Percentiles rank a stretch among this genome's conserved stretches.
Evolutionary conservation across 2,888 invertebrate species (phyloP).

Genomic region (Apodemia duryi): DNA sequence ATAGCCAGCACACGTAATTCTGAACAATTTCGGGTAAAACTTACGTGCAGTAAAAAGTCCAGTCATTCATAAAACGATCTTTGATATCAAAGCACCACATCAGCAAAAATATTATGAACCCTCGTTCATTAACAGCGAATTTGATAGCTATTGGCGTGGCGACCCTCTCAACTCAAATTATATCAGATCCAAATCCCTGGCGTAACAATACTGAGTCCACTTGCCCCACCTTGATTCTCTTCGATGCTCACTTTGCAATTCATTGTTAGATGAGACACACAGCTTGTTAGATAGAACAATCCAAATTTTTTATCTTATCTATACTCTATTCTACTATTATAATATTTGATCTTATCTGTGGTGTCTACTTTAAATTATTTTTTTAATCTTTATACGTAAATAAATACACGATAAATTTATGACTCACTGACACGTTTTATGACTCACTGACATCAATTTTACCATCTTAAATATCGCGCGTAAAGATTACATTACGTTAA

Average conservation of each 20-base stretch:
- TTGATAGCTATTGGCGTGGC: constrained; percentile 45
- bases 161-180: constrained; percentile 58
- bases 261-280: constrained; percentile 36
- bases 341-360: no score
- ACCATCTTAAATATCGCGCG: no score
- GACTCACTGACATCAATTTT: no score
- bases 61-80: constrained; percentile 12
- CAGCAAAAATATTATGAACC: constrained; percentile 37
- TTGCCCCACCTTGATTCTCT: constrained; percentile 42
- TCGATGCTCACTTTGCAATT: constrained; percentile 56
- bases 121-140: constrained; percentile 66
- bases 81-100: constrained; percentile 19
- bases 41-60: background rate
- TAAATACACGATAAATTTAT: no score
- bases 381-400: no score
- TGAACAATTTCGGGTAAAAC: background rate
- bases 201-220: constrained; percentile 48
- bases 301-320: background rate
- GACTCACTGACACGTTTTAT: no score
- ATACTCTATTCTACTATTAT: no score
- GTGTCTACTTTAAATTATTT: no score
- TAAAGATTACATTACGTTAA: no score
- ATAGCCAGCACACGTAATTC: background rate
- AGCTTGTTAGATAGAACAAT: background rate
- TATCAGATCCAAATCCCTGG: constrained; percentile 60